These are phyloP conservation scores for Lysiphlebus fabarum DNA, from an alignment of 1,140 invertebrate genomes.

Conservation along the genomic window DNA sequence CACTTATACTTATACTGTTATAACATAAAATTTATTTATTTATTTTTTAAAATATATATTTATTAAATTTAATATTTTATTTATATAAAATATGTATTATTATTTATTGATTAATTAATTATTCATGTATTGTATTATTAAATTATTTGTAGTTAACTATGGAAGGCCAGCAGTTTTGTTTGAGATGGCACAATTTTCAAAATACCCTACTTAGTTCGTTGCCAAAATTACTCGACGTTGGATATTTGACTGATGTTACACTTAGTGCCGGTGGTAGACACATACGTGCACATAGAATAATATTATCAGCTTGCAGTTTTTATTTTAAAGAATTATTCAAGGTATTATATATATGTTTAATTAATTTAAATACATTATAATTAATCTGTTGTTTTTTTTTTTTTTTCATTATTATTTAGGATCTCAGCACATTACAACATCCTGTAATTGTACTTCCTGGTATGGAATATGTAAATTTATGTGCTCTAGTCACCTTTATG, in stretches of 20 bases:
- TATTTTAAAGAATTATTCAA: constrained; percentile 89
- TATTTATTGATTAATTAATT: background rate
- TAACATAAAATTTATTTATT: background rate
- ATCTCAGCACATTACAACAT: constrained; percentile 69
- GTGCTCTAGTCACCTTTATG: constrained; percentile 84
- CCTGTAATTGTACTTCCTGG: constrained; percentile 81
- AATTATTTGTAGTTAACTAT: constrained; percentile 37
- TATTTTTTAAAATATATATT: constrained; percentile 3
- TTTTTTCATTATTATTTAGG: constrained; percentile 51
- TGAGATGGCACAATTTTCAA: constrained; percentile 77
- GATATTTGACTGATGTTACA: constrained; percentile 86
- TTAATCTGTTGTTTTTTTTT: background rate
- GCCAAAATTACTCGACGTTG: constrained; percentile 75
- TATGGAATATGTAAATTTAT: constrained; percentile 74
- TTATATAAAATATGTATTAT: background rate
- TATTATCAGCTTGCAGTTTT: constrained; percentile 86
- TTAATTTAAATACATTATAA: background rate
- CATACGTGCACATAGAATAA: constrained; percentile 80
- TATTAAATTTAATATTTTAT: background rate
- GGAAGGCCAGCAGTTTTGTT: constrained; percentile 67
- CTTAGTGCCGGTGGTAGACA: constrained; percentile 77
- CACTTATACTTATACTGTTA: too few relatives aligned
- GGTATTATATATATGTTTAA: constrained; percentile 49
- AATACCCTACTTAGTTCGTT: constrained; percentile 79
- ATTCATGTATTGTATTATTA: constrained; percentile 9